A percentile compares a stretch with the other conserved stretches of the same genome.
These are phyloP conservation scores for Tamandua tetradactyla DNA, from an alignment of 2,797 vertebrate species.

Conservation along the genomic window DNA sequence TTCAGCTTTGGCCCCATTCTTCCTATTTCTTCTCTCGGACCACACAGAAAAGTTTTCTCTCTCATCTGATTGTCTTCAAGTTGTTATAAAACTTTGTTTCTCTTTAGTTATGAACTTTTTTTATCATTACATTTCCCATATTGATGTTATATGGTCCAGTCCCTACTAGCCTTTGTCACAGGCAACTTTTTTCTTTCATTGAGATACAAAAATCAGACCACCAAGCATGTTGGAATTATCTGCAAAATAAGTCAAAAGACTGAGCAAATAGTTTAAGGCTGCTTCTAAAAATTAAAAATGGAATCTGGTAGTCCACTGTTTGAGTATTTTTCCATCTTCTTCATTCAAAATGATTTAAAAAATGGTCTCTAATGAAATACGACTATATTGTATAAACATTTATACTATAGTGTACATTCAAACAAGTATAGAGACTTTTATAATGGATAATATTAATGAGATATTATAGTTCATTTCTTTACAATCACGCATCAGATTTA, in stretches of 20 bases:
- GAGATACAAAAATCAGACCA: not conserved
- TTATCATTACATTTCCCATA: not conserved
- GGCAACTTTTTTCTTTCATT: not conserved
- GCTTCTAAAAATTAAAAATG: constrained; percentile 11
- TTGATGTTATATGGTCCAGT: not conserved
- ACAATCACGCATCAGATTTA: not conserved
- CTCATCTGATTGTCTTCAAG: not conserved
- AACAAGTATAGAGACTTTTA: not conserved
- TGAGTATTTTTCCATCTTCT: not conserved
- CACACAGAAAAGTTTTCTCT: not conserved
- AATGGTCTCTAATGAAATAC: not conserved
- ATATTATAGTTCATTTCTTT: not conserved
- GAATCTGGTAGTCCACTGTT: not conserved
- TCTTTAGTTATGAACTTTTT: not conserved
- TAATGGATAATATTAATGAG: not conserved
- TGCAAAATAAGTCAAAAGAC: not conserved
- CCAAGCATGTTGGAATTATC: not conserved
- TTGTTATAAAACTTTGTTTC: constrained; percentile 27
- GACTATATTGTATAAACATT: not conserved
- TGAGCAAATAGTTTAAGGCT: not conserved
- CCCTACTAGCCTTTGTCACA: not conserved
- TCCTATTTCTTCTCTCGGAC: not conserved
- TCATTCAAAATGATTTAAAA: not conserved
- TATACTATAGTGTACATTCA: not conserved
- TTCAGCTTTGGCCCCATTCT: constrained; percentile 2